Base-by-base conservation (phyloP, 2,797 vertebrate genomes). In the Argentina silus region DNA sequence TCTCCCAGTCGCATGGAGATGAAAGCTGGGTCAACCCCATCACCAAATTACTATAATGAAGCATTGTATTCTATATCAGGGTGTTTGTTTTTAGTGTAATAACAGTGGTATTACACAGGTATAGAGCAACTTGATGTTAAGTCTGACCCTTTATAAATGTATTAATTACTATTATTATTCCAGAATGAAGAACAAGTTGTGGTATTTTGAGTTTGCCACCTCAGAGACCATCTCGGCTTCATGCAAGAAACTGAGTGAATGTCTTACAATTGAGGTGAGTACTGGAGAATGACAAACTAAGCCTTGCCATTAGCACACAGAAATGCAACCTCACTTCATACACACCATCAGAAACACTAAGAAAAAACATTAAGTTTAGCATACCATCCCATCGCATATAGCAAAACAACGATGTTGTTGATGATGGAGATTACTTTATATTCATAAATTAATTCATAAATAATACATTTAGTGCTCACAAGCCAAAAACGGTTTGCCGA, bases 131-230 rank as follows among this genome's bases (percentile, higher is more conserved):
- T 36, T 36, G 27, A 36, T 36, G 27, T 36, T 36, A 36, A 36
- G 27, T 36, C 27, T 36, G 27, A 36, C 15, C 10, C 50, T 51
- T 15, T 12, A 51, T 15, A 51, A 51, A 3, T 51, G 50, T 12
- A 51, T 51, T 15, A 12, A 61, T 36, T 71, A 7, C 3, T 23
- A 63, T 72, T 57, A 68, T 76, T 19, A 12, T 19, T 83, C 76
- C 88, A 98, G 97, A 84, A 97, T 97, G 96, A 98, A 98, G 93
- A 98, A 98, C 92, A 98, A 98, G 85, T 89, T 98, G 44, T 98
- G 97, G 96, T 98, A 98, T 90, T 97, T 98, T 42, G 97, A 98
- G 84, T 97, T 98, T 14, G 97, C 97, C 78, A 98, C 97, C n/a
- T 97, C 97, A 2, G 97, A 98, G 91, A 96, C 96, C 50, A 94